These are phyloP conservation scores for Accipiter cooperii DNA, from an alignment of 2,113 vertebrate species.

Conservation along the genomic window DNA sequence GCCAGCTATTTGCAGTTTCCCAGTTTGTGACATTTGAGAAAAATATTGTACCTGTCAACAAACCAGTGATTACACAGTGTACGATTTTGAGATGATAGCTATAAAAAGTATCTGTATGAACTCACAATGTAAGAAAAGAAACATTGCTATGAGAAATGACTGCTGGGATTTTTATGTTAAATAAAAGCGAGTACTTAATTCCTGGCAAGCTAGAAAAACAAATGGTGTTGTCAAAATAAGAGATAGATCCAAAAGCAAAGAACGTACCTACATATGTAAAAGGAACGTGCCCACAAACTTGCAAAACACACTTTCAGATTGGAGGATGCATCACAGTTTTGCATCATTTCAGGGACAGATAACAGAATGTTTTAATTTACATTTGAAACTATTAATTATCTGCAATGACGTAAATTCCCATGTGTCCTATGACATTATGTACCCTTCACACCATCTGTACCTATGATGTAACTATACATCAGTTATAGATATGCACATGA, in stretches of 20 bases:
- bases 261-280: not conserved
- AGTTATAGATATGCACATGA: accelerated
- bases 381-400: not conserved
- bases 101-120: not conserved
- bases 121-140: not conserved
- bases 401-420: not conserved
- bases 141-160: not conserved
- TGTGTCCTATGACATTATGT: accelerated
- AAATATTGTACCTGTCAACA: not conserved
- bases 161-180: not conserved
- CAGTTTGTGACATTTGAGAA: not conserved
- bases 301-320: not conserved
- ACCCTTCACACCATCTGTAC: not conserved
- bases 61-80: not conserved
- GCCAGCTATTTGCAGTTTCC: not conserved
- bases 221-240: not conserved
- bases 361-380: not conserved
- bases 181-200: not conserved
- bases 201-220: not conserved
- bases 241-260: not conserved
- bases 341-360: not conserved
- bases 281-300: not conserved
- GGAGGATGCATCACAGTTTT: not conserved
- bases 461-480: not conserved
- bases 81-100: not conserved